phyloP scores from a whole-genome alignment of 2,797 vertebrate genomes.

The Rhinogobio ventralis region DNA sequence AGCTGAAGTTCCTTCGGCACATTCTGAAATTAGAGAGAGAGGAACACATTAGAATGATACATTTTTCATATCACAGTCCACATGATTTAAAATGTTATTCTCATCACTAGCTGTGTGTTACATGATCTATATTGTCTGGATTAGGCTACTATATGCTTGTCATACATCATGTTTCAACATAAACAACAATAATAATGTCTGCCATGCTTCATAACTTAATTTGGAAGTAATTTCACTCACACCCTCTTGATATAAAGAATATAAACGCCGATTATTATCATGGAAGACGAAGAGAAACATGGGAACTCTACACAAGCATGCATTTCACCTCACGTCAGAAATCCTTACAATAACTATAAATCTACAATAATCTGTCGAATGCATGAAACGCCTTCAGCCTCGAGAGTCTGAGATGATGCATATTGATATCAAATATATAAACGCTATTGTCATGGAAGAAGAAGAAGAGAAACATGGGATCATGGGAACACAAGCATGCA shows the following conservation, averaged over 20 bases:
- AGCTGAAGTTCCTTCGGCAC: not conserved
- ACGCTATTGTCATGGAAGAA: not conserved
- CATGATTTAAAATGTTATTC: not conserved
- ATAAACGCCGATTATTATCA: not conserved
- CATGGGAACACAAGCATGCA: not conserved
- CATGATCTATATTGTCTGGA: not conserved
- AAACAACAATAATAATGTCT: not conserved
- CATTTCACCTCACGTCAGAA: not conserved
- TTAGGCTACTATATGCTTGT: not conserved
- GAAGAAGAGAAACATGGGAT: not conserved
- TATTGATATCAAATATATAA: not conserved
- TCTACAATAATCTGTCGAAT: not conserved
- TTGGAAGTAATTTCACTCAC: not conserved
- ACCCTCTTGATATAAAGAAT: not conserved
- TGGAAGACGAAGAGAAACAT: not conserved
- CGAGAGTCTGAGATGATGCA: not conserved
- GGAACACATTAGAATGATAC: not conserved
- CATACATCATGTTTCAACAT: not conserved
- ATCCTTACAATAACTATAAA: not conserved
- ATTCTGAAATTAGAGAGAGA: slow-evolving; percentile 16
- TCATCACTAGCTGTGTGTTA: too few relatives aligned
- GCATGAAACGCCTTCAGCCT: not conserved
- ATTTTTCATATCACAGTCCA: not conserved
- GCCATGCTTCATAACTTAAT: not conserved
- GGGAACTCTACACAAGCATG: not conserved